Evolutionary conservation across 2,888 invertebrate genomes (phyloP), one percentile per base, ranked within the genome.

Genomic region (Aleiodes testaceus): DNA sequence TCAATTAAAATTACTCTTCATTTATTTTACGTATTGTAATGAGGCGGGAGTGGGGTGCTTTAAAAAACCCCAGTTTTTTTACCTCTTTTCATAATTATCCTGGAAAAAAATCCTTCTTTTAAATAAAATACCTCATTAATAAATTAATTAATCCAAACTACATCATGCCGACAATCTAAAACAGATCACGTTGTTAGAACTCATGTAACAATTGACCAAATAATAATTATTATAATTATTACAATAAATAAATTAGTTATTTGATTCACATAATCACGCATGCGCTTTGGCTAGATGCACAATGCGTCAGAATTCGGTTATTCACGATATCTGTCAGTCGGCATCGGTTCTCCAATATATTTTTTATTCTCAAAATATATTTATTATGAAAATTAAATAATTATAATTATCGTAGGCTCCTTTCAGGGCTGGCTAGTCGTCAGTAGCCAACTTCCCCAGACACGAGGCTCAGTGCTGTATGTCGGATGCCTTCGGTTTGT

Each of bases 381-480:
- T 30, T 14, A 36, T 59, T 18, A 36, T 9, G 36, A 36, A 36
- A 36, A 36, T 9, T 9, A 36, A 36, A 36, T 36, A 9, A 36
- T 9, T 36, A 36, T 36, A 36, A 36, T 20, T 36, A 55, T 79
- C 78, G 79, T 77, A 83, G 81, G 84, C 86, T 85, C 86, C 85
- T 45, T 26, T 82, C 84, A 85, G 85, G 87, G 85, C 81, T 79
- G 85, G 83, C 85, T 84, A 14, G 85, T 85, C 83, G 82, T 84
- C 81, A 68, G 53, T 72, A 83, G 82, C 84, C 82, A 82, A 82
- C 85, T 85, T 88, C 88, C 88, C 87, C 87, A 88, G 87, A 88
- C 88, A 88, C 88, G 88, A 87, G 87, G 85, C 85, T 88, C 82
- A 87, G 88, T 89, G 88, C 88, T 88, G 83, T 86, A 83, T 86